Evolutionary conservation across 2,888 invertebrate genomes (phyloP).

Genomic region (Horisme vitalbata): DNA sequence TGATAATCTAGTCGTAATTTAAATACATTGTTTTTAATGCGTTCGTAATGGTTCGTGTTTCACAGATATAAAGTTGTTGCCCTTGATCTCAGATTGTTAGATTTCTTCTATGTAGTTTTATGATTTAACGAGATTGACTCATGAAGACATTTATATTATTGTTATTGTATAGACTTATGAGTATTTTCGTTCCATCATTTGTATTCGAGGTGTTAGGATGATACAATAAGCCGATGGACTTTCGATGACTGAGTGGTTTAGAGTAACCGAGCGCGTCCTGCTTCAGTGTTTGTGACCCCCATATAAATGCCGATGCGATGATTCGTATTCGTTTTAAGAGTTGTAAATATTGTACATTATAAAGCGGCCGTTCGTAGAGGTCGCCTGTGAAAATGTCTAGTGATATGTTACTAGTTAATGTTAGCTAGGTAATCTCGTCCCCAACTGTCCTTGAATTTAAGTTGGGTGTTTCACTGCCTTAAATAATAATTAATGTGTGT

Average conservation of each 20-base stretch:
- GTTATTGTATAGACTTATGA: constrained; percentile 75
- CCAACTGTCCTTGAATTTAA: constrained; percentile 80
- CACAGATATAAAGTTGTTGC: constrained; percentile 63
- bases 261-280: constrained; percentile 63
- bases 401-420: constrained; percentile 78
- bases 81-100: constrained; percentile 70
- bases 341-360: constrained; percentile 81
- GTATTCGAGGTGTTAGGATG: constrained; percentile 72
- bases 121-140: constrained; percentile 71
- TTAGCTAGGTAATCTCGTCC: constrained; percentile 82
- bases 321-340: constrained; percentile 71
- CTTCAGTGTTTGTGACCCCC: constrained; percentile 64
- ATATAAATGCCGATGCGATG: constrained; percentile 48
- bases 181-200: constrained; percentile 71
- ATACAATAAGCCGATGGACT: constrained; percentile 79
- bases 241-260: constrained; percentile 75
- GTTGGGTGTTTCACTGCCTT: constrained; percentile 83
- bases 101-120: constrained; percentile 74
- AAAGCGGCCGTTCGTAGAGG: constrained; percentile 74
- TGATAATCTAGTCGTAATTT: constrained; percentile 56
- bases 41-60: constrained; percentile 53
- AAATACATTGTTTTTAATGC: constrained; percentile 51
- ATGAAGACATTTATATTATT: constrained; percentile 69
- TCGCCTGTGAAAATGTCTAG: constrained; percentile 79
- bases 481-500: constrained; percentile 72